Evolutionary conservation across 2,888 invertebrate species (phyloP), one percentile per base, ranked within the genome.

Genomic region (Drosophila limbata): DNA sequence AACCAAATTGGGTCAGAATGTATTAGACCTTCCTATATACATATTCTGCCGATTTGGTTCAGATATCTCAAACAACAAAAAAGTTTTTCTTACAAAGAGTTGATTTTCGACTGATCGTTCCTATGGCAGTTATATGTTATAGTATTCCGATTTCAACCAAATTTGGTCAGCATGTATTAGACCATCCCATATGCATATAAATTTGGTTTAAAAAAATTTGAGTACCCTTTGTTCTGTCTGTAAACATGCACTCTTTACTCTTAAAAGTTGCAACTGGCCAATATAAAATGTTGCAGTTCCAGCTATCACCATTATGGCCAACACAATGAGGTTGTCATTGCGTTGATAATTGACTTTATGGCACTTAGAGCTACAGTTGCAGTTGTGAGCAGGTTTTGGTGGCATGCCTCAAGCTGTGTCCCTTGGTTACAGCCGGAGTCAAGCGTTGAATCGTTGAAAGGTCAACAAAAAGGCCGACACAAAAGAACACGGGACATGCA

Each of bases 281-380:
- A 40, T 17, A 40, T 15, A 40, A 40, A 40, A 15, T 42, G 42
- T 13, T 13, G 42, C 13, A 47, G 9, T 15, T 25, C 6, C 25
- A 40, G 52, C 15, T 21, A 15, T 21, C 44, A 21, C 10, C n/a
- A 35, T 35, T 11, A 9, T 10, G 11, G 44, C 13, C 35, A 8
- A 19, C 8, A 8, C 9, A 17, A 39, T 10, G 25, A 39, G 17
- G 15, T 35, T 31, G 47, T 31, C 47, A 40, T 57, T 61, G 66
- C 64, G 70, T 53, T 83, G 69, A 71, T 84, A 84, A 84, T 84
- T 84, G 84, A 79, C 79, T 81, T 81, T 74, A 70, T 74, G 65
- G 64, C 67, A 72, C 64, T 75, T 73, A 56, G 33, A 25, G 31
- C 40, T 35, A 31, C 21, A 44, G 56, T 39, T 62, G 67, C 68